Conservation (phyloP, 2,888 invertebrate species). For the Nudaria mundana region DNA sequence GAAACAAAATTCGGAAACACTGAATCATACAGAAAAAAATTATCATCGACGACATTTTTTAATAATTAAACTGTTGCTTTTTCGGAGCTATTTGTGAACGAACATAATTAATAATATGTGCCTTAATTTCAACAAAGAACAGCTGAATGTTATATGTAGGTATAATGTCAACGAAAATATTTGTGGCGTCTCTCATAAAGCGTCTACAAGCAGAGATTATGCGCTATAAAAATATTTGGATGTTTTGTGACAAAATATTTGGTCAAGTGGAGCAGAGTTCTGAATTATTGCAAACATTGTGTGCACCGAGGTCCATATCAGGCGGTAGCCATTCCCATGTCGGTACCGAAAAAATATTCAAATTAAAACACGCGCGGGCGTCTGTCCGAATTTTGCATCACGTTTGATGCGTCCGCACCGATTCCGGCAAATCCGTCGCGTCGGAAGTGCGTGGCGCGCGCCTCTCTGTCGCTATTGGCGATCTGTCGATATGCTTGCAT, state of each 20-base stretch:
- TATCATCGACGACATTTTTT: slow-evolving; percentile 64
- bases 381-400: slow-evolving; percentile 76
- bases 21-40: slow-evolving; percentile 66
- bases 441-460: slow-evolving; percentile 78
- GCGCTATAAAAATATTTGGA: slow-evolving; percentile 61
- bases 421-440: slow-evolving; percentile 81
- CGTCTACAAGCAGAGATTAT: slow-evolving; percentile 62
- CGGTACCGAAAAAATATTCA: slow-evolving; percentile 75
- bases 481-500: slow-evolving; percentile 71
- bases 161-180: slow-evolving; percentile 55
- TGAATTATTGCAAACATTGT: slow-evolving; percentile 38
- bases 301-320: slow-evolving; percentile 38
- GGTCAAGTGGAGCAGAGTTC: slow-evolving; percentile 19
- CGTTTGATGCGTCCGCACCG: slow-evolving; percentile 80
- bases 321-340: slow-evolving; percentile 66
- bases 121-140: slow-evolving; percentile 52
- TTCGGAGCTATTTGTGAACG: slow-evolving; percentile 42
- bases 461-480: slow-evolving; percentile 57
- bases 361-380: slow-evolving; percentile 78
- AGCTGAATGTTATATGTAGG: slow-evolving; percentile 54
- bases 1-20: slow-evolving; percentile 64
- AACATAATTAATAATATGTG: slow-evolving; percentile 67
- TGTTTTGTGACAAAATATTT: slow-evolving; percentile 43
- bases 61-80: slow-evolving; percentile 75
- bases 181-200: slow-evolving; percentile 41